Evolutionary conservation across 2,113 vertebrate species (phyloP), one percentile per base, ranked within the genome.

Genomic region (Entomyzon cyanotis): DNA sequence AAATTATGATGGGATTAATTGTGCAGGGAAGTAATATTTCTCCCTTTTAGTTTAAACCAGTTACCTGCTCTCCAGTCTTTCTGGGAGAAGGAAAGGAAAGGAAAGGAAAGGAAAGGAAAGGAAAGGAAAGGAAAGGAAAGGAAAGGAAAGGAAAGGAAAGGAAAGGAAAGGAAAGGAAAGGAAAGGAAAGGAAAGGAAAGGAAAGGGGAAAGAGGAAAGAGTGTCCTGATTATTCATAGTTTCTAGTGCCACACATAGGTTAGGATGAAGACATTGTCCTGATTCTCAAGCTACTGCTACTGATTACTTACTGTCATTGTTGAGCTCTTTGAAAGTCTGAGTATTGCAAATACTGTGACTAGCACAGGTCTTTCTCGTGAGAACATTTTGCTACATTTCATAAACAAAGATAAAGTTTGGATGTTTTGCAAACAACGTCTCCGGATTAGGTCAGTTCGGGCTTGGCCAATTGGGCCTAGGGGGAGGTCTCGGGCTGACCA

Each of bases 1-100:
- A 95, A 97, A 93, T 95, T 70, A 94, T 96, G 96, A 93, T 84
- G 47, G 62, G 91, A 92, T 94, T 97, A 97, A 98, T 96, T 97
- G 90, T 93, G 78, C 74, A 76, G 53, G 65, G 67, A 96, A 91
- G 79, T 91, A 84, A 88, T 93, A 73, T 78, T 95, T 94, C 71
- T 96, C 62, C 44, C 35, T 91, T 88, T 82, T 23, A 95, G 65
- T 69, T 17, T 90, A 94, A 94, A 78, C 52, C 33, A 86, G 87
- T 88, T 64, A 82, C 44, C 83, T 96, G 46, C 41, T 94, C 47
- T 95, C 20, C 65, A 81, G 69, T 95, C 64, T 95, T 90, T 95
- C 77, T 94, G 87, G 94, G 5, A 5, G 7, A 14, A 22, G 20
- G 33, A n/a, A 15, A 10, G 33, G 20, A 3, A 59, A 12, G 8